Base-by-base conservation (phyloP, 2,797 vertebrate genomes). In the Toxotes lorentzi region DNA sequence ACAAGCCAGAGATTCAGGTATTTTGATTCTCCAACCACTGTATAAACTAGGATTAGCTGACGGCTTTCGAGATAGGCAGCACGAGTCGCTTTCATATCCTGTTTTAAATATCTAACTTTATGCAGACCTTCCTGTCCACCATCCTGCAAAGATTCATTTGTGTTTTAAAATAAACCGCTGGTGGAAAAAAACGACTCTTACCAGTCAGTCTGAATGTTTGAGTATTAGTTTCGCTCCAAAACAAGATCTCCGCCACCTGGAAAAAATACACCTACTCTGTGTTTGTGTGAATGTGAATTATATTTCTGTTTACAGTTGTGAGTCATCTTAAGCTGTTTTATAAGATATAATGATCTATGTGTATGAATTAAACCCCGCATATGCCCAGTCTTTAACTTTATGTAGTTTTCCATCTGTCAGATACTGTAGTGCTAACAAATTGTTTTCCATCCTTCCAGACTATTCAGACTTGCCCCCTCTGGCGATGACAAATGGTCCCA, bases 1-100 rank as follows among this genome's bases (percentile, higher is more conserved):
- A 16, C 94, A 94, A 88, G 91, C 93, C 89, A 1, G 94, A 93
- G 93, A 93, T 85, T 96, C 95, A 81, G 97, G 97, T 98, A 94
- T 35, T 71, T 76, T 27, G 7, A 78, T 54, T 66, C 19, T 24
- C 19, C 0, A 23, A 38, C 32, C 17, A 23, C 17, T 59, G 2
- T 9, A 53, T 14, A 4, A 4, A 17, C 34, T 53, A 3, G 3
- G 13, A 57, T 62, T 10, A 5, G 12, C 34, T 1, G 2, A 1
- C 47, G 23, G n/a, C 34, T 23, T 12, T 6, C 56, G 8, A 27
- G 14, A n/a, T 50, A 7, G 19, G 30, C 45, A 38, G 58, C 43
- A 27, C 13, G 7, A 48, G 48, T 34, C 34, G 21, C 27, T 54
- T 68, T 65, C 23, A 65, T 24, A 17, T 7, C 12, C n/a, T 23